phyloP scores from a whole-genome alignment of 2,888 invertebrate species.

The Neoitamus cyanurus region DNA sequence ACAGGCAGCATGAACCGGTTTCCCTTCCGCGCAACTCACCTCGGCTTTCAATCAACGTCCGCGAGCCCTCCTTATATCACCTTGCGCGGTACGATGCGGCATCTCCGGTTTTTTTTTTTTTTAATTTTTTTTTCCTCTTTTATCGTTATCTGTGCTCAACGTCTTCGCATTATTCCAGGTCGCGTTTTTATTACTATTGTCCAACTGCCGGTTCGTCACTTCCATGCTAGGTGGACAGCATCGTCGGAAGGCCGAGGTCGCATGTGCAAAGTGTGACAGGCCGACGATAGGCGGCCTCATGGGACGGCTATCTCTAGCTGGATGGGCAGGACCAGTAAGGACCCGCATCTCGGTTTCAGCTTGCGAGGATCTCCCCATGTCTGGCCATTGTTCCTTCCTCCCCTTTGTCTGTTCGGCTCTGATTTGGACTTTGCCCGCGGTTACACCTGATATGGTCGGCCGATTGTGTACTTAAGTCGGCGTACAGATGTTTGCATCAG shows the following conservation, averaged over 20 bases:
- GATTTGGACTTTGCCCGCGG: constrained; percentile 50
- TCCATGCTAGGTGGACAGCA: constrained; percentile 6
- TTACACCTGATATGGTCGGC: constrained; percentile 50
- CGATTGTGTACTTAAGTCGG: constrained; percentile 44
- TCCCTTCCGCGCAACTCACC: constrained; percentile 29
- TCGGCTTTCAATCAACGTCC: constrained; percentile 50
- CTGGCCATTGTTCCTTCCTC: constrained; percentile 45
- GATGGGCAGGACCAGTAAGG: constrained; percentile 24
- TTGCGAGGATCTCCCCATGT: constrained; percentile 46
- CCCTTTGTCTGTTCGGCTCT: constrained; percentile 36
- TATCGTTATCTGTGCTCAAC: neutral
- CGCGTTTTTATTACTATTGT: constrained; percentile 21
- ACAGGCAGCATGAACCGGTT: constrained; percentile 35
- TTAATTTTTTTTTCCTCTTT: neutral
- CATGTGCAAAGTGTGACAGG: constrained; percentile 51
- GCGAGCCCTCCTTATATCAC: constrained; percentile 49
- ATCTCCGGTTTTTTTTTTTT: constrained; percentile 16
- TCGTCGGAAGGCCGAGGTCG: constrained; percentile 38
- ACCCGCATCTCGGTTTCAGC: constrained; percentile 49
- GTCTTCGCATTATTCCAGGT: constrained; percentile 27
- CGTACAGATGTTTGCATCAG: constrained; percentile 48
- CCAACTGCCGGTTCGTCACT: constrained; percentile 31
- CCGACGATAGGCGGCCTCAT: constrained; percentile 19
- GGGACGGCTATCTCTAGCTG: neutral
- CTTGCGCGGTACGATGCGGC: constrained; percentile 28